Percentiles rank a stretch among this genome's conserved stretches.
Conservation (phyloP, 2,113 vertebrate genomes). For the Tangachromis dhanisi region DNA sequence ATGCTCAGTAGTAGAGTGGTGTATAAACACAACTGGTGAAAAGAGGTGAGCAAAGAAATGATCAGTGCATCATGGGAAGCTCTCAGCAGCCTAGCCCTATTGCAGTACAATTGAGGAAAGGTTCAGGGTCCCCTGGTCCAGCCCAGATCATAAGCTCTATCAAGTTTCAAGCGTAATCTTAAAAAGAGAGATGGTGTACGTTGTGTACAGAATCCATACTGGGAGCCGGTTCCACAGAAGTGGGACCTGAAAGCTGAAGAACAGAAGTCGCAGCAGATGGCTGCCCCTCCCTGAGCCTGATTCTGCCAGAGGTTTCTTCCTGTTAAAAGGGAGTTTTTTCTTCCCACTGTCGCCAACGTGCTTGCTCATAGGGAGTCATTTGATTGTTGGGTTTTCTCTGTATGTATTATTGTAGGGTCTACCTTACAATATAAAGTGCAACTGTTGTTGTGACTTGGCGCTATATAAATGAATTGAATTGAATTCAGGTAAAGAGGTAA, state of each 20-base stretch:
- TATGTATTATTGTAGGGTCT: background rate
- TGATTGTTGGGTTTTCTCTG: background rate
- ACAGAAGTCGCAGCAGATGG: background rate
- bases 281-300: background rate
- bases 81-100: background rate
- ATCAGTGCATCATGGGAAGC: background rate
- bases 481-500: background rate
- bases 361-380: background rate
- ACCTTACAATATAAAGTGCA: background rate
- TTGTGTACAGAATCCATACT: background rate
- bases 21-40: background rate
- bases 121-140: background rate
- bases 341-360: background rate
- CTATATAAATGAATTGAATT: background rate
- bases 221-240: background rate
- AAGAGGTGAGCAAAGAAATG: background rate
- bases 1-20: background rate
- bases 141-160: background rate
- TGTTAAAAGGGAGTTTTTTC: background rate
- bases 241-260: background rate
- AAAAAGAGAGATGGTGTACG: background rate
- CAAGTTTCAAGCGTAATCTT: background rate
- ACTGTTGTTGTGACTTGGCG: background rate
- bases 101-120: background rate
- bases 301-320: background rate